Evolutionary conservation across 2,113 vertebrate genomes (phyloP).

Genomic region (Sprattus sprattus): DNA sequence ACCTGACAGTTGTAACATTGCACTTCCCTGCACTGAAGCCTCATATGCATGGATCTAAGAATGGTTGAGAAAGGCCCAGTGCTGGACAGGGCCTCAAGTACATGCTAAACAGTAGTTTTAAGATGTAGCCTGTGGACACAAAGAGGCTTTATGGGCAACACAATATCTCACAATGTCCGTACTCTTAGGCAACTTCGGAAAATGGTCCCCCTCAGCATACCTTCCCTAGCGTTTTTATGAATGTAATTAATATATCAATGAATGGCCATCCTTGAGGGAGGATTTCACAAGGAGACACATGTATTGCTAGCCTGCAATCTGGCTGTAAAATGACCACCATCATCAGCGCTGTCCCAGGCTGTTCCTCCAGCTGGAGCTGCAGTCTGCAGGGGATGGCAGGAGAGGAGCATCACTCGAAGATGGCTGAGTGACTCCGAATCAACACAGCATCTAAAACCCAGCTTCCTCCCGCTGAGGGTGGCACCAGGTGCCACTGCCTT

Average conservation of each 20-base stretch:
- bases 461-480: slow-evolving; percentile 16
- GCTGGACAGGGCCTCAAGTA: not conserved
- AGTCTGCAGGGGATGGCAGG: not conserved
- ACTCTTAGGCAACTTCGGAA: not conserved
- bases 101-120: not conserved
- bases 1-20: not conserved
- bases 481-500: not conserved
- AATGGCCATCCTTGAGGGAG: not conserved
- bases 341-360: not conserved
- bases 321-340: not conserved
- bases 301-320: not conserved
- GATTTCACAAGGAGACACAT: not conserved
- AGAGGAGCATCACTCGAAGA: not conserved
- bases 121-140: not conserved
- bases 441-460: slow-evolving; percentile 21
- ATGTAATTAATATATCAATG: not conserved
- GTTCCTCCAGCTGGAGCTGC: not conserved
- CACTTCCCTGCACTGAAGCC: not conserved
- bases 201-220: not conserved
- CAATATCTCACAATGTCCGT: not conserved
- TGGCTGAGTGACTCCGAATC: slow-evolving; percentile 2
- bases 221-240: not conserved
- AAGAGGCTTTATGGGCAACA: not conserved
- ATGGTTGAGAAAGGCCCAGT: not conserved
- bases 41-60: not conserved